Evolutionary conservation across 2,888 invertebrate genomes (phyloP), one percentile per base, ranked within the genome.

Genomic region (Pristionchus maxplancki): DNA sequence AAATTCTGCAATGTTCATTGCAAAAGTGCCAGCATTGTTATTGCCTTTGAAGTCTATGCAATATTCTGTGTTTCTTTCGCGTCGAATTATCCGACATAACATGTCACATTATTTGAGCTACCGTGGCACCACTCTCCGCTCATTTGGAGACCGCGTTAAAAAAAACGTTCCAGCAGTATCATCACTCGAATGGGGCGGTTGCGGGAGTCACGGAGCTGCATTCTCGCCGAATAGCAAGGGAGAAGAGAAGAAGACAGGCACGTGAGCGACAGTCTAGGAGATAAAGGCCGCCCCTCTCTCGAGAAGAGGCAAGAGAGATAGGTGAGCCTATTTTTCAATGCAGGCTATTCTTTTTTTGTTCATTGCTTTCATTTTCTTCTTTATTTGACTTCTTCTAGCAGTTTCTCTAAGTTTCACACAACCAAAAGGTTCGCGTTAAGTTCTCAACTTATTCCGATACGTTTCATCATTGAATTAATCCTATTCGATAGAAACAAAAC

Each of bases 261-360:
- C n/a, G 20, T n/a, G 28, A 44, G 44, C 31, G 31, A 13, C 31
- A 64, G 31, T 31, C 37, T 9, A 74, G 40, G 31, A 71, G 78
- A 78, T 40, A 48, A 48, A 48, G 31, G 44, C 44, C 78, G 78
- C 78, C 44, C 28, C 78, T 78, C 78, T 78, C 78, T 48, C 28
- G 44, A n/a, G 44, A 24, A 9, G 44, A 78, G 78, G 40, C 40
- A 74, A 40, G 71, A 9, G 44, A 78, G 78, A 74, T 74, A 74
- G 71, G 71, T 74, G 40, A 37, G 71, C 3, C n/a, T 3, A 44
- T 44, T 44, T 44, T 44, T 6, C 44, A 9, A 11, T n/a, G n/a
- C n/a, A n/a, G n/a, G 20, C 50, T 50, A 50, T 50, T 50, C 50
- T 50, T 20, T 50, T 50, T 48, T 50, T 28, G 17, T 67, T 28